phyloP scores from a whole-genome alignment of 2,113 vertebrate species.

The Zapornia atra region DNA sequence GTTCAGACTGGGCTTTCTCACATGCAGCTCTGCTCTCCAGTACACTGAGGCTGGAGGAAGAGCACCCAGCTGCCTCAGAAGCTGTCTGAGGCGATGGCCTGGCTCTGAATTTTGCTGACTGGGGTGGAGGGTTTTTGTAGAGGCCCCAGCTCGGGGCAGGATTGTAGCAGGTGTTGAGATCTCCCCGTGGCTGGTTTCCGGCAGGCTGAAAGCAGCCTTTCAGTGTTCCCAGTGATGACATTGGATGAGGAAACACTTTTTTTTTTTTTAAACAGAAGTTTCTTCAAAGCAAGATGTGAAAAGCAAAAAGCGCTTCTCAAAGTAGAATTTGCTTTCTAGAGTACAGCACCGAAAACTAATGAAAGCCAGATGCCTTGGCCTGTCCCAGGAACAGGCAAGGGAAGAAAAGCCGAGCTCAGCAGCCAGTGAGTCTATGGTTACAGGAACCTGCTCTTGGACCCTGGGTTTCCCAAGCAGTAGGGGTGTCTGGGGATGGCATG shows the following conservation, averaged over 20 bases:
- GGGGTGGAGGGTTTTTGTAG: not conserved
- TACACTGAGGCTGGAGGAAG: not conserved
- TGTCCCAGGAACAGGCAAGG: not conserved
- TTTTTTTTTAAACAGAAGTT: not conserved
- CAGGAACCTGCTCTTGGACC: not conserved
- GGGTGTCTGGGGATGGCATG: not conserved
- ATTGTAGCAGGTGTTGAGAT: constrained; percentile 40
- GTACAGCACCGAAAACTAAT: not conserved
- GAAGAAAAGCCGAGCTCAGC: not conserved
- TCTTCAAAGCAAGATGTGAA: constrained; percentile 34
- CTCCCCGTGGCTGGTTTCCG: not conserved
- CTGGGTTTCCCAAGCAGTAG: not conserved
- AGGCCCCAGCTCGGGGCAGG: not conserved
- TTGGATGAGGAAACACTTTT: constrained; percentile 32
- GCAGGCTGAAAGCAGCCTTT: constrained; percentile 54
- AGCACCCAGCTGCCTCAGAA: not conserved
- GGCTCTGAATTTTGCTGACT: constrained; percentile 31
- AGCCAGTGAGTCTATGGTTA: not conserved
- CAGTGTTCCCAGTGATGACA: not conserved
- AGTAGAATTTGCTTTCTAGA: constrained; percentile 6
- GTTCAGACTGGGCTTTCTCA: not conserved
- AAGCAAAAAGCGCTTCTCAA: not conserved
- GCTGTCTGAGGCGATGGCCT: not conserved
- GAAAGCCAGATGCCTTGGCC: constrained; percentile 40
- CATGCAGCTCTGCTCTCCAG: not conserved